phyloP scores from a whole-genome alignment of 2,888 invertebrate genomes.

The Metacarcinus magister region DNA sequence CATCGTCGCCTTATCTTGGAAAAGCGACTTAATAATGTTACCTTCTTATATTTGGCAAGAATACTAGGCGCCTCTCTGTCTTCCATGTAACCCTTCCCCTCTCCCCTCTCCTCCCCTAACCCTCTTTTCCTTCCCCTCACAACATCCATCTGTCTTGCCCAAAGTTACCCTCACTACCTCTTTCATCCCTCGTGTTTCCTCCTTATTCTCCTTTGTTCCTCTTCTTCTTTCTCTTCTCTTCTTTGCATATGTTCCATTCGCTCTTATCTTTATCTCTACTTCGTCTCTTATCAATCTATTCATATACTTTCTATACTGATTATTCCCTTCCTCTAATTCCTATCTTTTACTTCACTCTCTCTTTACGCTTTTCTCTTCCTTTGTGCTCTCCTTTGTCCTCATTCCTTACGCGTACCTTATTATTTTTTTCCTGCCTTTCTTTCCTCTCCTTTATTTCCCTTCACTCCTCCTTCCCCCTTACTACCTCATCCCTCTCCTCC shows the following conservation, averaged over 20 bases:
- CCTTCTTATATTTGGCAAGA: conserved; percentile 19
- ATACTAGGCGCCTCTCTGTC: not conserved
- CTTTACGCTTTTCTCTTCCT: no score
- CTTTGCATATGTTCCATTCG: not conserved
- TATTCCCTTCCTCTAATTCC: no score
- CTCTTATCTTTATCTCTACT: not conserved
- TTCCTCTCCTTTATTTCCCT: not conserved
- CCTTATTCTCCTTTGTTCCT: not conserved
- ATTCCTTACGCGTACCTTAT: no score
- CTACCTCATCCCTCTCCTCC: not conserved
- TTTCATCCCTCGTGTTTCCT: not conserved
- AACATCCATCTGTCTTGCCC: not conserved
- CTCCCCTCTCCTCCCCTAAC: not conserved
- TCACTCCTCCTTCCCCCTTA: not conserved
- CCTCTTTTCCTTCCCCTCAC: not conserved
- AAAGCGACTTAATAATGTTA: not conserved
- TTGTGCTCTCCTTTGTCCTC: no score
- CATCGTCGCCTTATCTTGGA: not conserved
- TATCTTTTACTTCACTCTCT: no score
- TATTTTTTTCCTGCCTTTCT: not conserved
- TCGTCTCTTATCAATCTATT: not conserved
- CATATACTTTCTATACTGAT: no score
- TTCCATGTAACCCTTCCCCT: not conserved
- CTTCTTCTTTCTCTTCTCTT: not conserved
- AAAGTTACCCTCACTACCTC: not conserved